These are phyloP conservation scores for Xenotilapia longispinis DNA, from an alignment of 2,113 vertebrate genomes.

Conservation along the genomic window DNA sequence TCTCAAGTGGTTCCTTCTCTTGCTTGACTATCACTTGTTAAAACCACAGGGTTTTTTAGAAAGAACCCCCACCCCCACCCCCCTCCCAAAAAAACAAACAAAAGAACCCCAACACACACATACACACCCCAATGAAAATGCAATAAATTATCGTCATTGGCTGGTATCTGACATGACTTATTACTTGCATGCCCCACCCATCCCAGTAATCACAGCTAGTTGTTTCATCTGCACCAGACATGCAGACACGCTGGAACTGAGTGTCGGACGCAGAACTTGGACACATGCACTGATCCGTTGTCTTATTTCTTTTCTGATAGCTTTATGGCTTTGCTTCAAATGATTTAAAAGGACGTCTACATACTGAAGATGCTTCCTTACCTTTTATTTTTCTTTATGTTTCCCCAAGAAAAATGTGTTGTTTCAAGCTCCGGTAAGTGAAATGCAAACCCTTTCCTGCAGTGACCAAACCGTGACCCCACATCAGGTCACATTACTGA, in stretches of 20 bases:
- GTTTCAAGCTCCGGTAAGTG: conserved; percentile 53
- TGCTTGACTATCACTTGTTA: conserved; percentile 47
- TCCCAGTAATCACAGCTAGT: conserved; percentile 18
- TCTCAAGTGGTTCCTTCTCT: conserved; percentile 20
- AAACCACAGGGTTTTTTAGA: conserved; percentile 5
- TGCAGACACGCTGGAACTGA: neutral
- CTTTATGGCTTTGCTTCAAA: neutral
- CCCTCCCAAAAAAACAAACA: accelerated
- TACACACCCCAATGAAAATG: conserved; percentile 19
- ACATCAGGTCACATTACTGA: conserved; percentile 64
- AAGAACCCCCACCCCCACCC: neutral
- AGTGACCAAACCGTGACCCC: conserved; percentile 67
- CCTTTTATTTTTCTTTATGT: neutral
- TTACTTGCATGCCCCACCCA: conserved; percentile 27
- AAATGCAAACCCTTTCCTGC: conserved; percentile 66
- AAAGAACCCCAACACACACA: neutral
- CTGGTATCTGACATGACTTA: conserved; percentile 32
- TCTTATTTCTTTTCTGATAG: neutral
- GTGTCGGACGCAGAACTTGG: neutral
- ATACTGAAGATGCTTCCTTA: neutral
- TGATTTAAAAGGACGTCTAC: neutral
- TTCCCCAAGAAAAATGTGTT: conserved; percentile 38
- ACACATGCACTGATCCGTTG: neutral
- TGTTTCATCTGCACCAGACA: conserved; percentile 3
- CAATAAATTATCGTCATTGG: conserved; percentile 37